Conservation (phyloP, 2,113 vertebrate genomes). For the Gnathonemus longibarbis region DNA sequence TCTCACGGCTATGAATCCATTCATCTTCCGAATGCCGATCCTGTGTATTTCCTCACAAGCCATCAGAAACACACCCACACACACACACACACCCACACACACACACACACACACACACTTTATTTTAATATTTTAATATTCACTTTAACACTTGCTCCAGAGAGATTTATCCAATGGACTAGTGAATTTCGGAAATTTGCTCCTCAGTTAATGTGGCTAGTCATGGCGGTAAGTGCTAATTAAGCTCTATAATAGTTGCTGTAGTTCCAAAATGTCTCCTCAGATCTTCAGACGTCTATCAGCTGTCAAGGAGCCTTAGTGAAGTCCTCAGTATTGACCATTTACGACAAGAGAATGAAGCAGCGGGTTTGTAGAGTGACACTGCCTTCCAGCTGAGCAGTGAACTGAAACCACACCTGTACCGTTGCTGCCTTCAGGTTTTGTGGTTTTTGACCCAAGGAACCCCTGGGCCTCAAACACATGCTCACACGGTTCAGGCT, state of each 20-base stretch:
- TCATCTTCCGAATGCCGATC: neutral
- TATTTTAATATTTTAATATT: too few relatives aligned
- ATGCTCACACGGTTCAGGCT: neutral
- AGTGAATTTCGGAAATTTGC: neutral
- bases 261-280: neutral
- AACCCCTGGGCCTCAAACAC: neutral
- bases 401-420: neutral
- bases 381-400: neutral
- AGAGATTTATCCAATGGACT: neutral
- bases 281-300: neutral
- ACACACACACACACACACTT: too few relatives aligned
- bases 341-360: neutral
- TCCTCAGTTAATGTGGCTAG: neutral
- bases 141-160: neutral
- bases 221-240: neutral
- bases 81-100: neutral
- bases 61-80: neutral
- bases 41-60: neutral
- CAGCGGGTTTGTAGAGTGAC: too few relatives aligned
- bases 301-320: neutral
- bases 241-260: neutral
- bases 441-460: neutral
- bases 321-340: neutral
- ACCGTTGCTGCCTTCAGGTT: neutral
- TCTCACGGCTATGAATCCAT: neutral